Base-by-base conservation (phyloP, 2,888 invertebrate species). In the Cybosia mesomella region DNA sequence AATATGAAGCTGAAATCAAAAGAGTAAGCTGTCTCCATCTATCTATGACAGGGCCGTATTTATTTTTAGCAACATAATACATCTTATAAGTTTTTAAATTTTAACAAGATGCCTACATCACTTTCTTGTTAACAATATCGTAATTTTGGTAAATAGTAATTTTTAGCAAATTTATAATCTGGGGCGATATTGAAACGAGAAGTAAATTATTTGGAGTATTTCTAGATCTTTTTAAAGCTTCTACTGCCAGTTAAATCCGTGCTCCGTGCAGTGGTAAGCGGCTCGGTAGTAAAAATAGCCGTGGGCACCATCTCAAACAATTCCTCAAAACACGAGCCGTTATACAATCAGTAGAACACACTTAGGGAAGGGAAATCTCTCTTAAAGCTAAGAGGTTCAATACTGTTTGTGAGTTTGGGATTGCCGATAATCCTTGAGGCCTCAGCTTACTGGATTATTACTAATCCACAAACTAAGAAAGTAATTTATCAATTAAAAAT, bases 321-420 rank as follows among this genome's bases (percentile, higher is more conserved):
- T 43, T 61, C 28, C 10, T 43, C 8, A 28, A n/a, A 62, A 32
- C 32, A 62, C 24, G 32, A 21, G 13, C 49, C 32, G 22, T 49
- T 32, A 53, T 32, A 62, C 28, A 28, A 24, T 13, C 32, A 32
- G 21, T 32, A 49, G 15, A 32, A 53, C 49, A 62, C 32, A 49
- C 32, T 49, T 9, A 21, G 49, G 21, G 21, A 61, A 28, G 49
- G 21, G 28, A 21, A 21, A 49, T 62, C 61, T 32, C 61, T 61
- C n/a, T 61, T 32, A 49, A 28, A 28, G 61, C 61, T 62, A 49
- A 49, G 49, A 53, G 49, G 49, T 62, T 49, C 61, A 49, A 62
- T 21, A 62, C 49, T 49, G 32, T 62, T 62, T 62, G 32, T 53
- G 61, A 53, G 49, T 49, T 62, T 62, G 61, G 61, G 61, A 49